A percentile compares a stretch with the other conserved stretches of the same genome.
Conservation (phyloP, 2,888 invertebrate species). For the Agelastica alni region DNA sequence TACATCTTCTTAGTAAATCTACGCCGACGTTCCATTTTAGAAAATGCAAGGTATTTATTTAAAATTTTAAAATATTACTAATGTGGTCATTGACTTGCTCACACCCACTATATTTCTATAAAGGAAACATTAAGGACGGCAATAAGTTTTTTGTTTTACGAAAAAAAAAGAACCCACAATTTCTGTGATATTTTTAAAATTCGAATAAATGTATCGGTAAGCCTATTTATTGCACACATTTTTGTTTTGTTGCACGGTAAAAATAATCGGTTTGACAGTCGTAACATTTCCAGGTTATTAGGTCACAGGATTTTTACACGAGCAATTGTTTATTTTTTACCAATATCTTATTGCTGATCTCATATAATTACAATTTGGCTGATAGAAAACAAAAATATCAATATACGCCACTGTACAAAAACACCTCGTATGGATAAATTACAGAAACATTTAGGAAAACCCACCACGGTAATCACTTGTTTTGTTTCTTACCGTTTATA, state of each 20-base stretch:
- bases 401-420: too few relatives aligned
- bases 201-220: not conserved
- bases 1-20: too few relatives aligned
- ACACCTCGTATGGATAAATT: too few relatives aligned
- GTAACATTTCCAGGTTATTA: conserved; percentile 5
- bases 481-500: too few relatives aligned
- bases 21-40: too few relatives aligned
- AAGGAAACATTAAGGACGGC: not conserved
- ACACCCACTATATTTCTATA: not conserved
- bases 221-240: not conserved
- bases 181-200: not conserved
- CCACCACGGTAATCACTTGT: too few relatives aligned
- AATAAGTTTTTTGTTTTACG: not conserved
- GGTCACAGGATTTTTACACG: conserved; percentile 1
- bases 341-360: too few relatives aligned
- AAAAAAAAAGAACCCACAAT: not conserved
- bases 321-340: not conserved
- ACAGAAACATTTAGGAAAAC: too few relatives aligned
- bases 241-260: not conserved
- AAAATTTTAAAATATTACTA: too few relatives aligned
- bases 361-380: too few relatives aligned
- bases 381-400: too few relatives aligned
- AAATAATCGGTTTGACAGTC: not conserved
- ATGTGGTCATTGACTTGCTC: not conserved
- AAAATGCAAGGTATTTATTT: too few relatives aligned